Base-by-base conservation (phyloP, 2,113 vertebrate species). In the Hippocampus mohnikei region DNA sequence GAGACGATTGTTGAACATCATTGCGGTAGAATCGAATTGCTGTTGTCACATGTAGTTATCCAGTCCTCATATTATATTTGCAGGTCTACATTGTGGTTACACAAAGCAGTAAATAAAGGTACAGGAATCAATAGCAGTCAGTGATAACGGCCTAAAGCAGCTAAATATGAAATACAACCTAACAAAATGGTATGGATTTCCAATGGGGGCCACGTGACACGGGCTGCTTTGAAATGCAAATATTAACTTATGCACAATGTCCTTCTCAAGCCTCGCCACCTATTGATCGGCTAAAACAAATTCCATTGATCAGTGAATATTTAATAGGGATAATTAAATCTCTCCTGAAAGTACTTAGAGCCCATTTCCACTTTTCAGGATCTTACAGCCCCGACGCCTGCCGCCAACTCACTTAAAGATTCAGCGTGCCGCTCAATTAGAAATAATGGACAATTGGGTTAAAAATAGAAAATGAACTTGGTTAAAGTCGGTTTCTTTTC, bases 171-270 rank as follows among this genome's bases (percentile, higher is more conserved):
- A 93, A 92, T 93, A 93, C 90, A 89, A 88, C 88, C 74, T 79
- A 89, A 91, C 92, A 92, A 92, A 93, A 92, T 88, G 90, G 87
- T 93, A 93, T 93, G 84, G 92, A 93, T 94, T 93, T 92, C 91
- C 89, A 88, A 92, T 92, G 87, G 81, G 87, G 87, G 83, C 83
- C 85, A 89, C 85, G 85, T 93, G 90, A 92, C 85, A 90, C 83
- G 70, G 75, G 81, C 87, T 89, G 87, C 89, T 94, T 93, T 92
- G 91, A 92, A 93, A 92, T 92, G 91, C 91, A 93, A 93, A 93
- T 91, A 91, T 90, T 87, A 93, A 91, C 91, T 92, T 91, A 88
- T 91, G 91, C 91, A 91, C 92, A 89, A 89, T 92, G 91, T 92
- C 92, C 90, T 93, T 91, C 85, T 84, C 86, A 77, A 84, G 89